phyloP scores from a whole-genome alignment of 1,140 invertebrate species.

The Planococcus citri region DNA sequence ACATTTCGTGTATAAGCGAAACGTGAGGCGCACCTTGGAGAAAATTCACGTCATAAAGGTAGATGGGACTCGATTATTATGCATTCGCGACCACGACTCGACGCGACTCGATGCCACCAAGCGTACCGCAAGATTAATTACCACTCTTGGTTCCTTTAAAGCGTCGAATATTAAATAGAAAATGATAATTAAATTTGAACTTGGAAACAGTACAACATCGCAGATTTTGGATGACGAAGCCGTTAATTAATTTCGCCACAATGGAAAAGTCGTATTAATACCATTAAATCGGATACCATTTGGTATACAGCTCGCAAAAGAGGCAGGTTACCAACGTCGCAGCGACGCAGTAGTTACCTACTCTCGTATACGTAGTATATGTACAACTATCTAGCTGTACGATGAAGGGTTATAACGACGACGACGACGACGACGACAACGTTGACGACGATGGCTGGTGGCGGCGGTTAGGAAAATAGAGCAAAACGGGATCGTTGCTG shows the following conservation, averaged over 20 bases:
- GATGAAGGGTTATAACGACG: neutral
- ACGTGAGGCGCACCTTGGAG: too few relatives aligned
- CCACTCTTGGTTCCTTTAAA: neutral
- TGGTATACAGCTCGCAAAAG: neutral
- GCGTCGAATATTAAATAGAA: constrained; percentile 6
- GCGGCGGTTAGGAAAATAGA: neutral
- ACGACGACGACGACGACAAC: too few relatives aligned
- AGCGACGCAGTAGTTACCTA: too few relatives aligned
- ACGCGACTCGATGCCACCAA: too few relatives aligned
- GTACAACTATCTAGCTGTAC: too few relatives aligned
- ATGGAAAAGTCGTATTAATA: constrained; percentile 17
- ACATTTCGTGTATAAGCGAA: too few relatives aligned
- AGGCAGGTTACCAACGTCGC: neutral
- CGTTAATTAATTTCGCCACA: constrained; percentile 18
- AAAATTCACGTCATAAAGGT: too few relatives aligned
- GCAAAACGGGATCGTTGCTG: neutral
- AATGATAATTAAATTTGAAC: constrained; percentile 19
- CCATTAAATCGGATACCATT: constrained; percentile 19
- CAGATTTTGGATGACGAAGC: constrained; percentile 10
- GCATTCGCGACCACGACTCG: neutral
- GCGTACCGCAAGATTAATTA: neutral
- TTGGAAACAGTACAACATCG: constrained; percentile 9
- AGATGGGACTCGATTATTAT: neutral
- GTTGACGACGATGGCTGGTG: neutral
- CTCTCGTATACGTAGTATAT: too few relatives aligned